Percentiles rank a stretch among this genome's conserved stretches.
phyloP scores from a whole-genome alignment of 2,113 vertebrate species.

The Ciconia stormi region DNA sequence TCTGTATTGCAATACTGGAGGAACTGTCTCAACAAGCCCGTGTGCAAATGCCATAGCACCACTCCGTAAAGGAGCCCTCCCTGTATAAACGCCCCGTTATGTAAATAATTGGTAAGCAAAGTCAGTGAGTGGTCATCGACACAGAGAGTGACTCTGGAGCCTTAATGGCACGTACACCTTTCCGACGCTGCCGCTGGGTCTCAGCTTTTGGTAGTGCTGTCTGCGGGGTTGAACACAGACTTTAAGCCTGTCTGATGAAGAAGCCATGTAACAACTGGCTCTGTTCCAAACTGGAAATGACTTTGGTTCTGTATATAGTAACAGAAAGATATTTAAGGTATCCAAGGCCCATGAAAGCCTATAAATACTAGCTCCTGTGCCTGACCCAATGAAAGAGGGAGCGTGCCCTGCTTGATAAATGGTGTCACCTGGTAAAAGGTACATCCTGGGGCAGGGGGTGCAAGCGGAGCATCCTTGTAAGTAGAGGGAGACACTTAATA shows the following conservation, averaged over 20 bases:
- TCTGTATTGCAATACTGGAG: background rate
- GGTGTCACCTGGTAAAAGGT: background rate
- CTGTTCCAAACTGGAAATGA: background rate
- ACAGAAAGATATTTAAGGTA: background rate
- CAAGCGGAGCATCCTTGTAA: background rate
- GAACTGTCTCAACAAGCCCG: rapidly evolving
- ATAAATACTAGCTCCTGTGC: background rate
- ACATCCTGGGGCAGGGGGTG: background rate
- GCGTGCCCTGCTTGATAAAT: background rate
- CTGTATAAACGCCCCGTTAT: background rate
- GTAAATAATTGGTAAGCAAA: background rate
- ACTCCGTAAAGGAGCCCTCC: background rate
- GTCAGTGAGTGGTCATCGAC: background rate
- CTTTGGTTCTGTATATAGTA: background rate
- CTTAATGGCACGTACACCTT: rapidly evolving
- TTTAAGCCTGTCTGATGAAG: background rate
- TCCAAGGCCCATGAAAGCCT: background rate
- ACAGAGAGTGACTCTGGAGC: background rate
- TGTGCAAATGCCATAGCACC: background rate
- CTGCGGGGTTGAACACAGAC: background rate
- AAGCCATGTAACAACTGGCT: background rate
- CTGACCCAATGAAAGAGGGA: background rate
- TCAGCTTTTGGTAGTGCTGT: background rate
- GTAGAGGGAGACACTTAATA: background rate
- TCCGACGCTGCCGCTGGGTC: background rate